phyloP scores from a whole-genome alignment of 2,797 vertebrate species.

The Molossus alvarezi region DNA sequence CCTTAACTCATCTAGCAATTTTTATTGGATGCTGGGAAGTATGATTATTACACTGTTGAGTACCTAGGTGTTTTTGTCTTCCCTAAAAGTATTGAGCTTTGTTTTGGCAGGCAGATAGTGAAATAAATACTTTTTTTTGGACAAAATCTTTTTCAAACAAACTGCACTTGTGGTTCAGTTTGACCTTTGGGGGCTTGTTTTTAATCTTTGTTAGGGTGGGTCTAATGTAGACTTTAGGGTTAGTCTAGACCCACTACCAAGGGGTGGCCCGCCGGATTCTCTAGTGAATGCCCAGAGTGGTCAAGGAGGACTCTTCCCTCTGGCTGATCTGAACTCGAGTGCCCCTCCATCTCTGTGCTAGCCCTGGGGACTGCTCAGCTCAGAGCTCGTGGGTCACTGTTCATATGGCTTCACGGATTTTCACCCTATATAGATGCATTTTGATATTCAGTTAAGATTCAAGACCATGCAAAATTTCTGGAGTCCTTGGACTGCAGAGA shows the following conservation, averaged over 20 bases:
- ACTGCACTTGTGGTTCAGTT: background rate
- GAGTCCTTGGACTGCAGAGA: background rate
- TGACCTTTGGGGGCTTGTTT: background rate
- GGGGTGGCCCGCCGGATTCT: background rate
- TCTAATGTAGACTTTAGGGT: background rate
- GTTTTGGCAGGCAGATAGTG: background rate
- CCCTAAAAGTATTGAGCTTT: slow-evolving; percentile 7
- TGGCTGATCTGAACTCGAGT: background rate
- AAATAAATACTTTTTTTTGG: background rate
- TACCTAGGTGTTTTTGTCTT: background rate
- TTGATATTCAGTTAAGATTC: background rate
- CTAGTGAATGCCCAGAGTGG: background rate
- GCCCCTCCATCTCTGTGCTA: background rate
- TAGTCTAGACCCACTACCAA: background rate
- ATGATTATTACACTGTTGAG: background rate
- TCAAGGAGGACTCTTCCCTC: background rate
- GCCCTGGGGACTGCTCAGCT: background rate
- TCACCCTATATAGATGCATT: background rate
- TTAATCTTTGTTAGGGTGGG: background rate
- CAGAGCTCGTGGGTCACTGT: background rate
- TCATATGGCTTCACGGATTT: background rate
- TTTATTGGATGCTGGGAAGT: background rate
- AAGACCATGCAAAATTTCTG: background rate
- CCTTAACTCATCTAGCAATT: background rate
- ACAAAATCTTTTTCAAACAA: background rate